Percentiles rank a stretch among this genome's conserved stretches.
phyloP scores from a whole-genome alignment of 2,113 vertebrate genomes.

The Thalassarche chlororhynchos region DNA sequence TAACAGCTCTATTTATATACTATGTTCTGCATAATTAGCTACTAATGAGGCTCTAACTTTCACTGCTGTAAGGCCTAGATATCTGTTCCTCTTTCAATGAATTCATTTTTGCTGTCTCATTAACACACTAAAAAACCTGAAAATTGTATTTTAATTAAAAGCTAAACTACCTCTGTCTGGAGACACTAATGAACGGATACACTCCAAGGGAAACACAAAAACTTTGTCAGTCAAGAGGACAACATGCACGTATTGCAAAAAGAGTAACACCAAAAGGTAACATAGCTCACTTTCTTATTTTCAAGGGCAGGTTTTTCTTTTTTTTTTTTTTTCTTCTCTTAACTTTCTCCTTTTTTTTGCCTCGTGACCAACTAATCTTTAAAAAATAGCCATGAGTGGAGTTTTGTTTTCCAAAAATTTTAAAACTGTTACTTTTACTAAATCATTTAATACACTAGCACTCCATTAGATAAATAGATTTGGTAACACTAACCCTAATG shows the following conservation, averaged over 20 bases:
- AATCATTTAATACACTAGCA: neutral
- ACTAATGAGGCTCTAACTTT: conserved; percentile 68
- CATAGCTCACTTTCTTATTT: neutral
- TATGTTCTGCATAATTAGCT: conserved; percentile 66
- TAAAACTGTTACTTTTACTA: neutral
- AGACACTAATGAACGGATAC: conserved; percentile 50
- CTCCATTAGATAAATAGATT: neutral
- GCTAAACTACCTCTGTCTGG: conserved; percentile 57
- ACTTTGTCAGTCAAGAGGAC: conserved; percentile 18
- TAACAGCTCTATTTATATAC: conserved; percentile 68
- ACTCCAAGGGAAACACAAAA: conserved; percentile 3
- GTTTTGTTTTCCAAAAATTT: neutral
- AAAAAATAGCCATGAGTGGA: neutral
- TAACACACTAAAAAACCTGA: conserved; percentile 54
- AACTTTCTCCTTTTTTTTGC: neutral
- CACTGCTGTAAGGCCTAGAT: conserved; percentile 46
- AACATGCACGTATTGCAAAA: neutral
- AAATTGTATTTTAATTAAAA: conserved; percentile 73
- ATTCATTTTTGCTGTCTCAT: conserved; percentile 73
- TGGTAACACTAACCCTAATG: neutral
- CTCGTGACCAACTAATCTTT: neutral
- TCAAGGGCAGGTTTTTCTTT: neutral
- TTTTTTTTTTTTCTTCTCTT: neutral
- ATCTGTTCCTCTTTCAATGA: conserved; percentile 54
- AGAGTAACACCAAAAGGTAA: neutral